phyloP scores from a whole-genome alignment of 2,113 vertebrate genomes.

The Cyphomyrus discorhynchus region DNA sequence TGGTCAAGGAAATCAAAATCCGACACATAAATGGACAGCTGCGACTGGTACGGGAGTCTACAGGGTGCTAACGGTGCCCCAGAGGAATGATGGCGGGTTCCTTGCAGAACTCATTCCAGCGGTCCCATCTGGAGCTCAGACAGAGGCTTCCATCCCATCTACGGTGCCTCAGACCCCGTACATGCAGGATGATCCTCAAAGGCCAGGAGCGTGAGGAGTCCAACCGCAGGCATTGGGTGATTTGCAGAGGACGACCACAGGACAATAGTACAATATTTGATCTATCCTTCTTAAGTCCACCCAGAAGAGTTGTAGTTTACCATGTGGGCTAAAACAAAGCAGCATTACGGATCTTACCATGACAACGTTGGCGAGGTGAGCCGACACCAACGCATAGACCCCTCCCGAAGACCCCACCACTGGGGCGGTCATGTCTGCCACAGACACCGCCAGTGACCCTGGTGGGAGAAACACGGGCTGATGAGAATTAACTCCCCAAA shows the following conservation, averaged over 20 bases:
- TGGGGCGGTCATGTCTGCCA: slow-evolving; percentile 91
- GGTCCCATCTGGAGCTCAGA: background rate
- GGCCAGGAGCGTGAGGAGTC: slow-evolving; percentile 45
- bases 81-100: background rate
- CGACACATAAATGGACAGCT: background rate
- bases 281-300: background rate
- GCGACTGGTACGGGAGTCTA: background rate
- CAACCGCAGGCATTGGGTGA: slow-evolving; percentile 41
- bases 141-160: background rate
- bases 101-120: background rate
- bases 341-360: slow-evolving; percentile 67
- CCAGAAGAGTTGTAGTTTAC: background rate
- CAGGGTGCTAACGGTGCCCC: background rate
- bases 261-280: background rate
- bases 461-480: slow-evolving; percentile 27
- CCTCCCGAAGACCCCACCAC: slow-evolving; percentile 93
- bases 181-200: background rate
- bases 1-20: background rate
- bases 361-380: slow-evolving; percentile 92
- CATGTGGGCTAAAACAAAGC: background rate
- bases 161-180: background rate
- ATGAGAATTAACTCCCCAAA: background rate
- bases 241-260: background rate
- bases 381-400: slow-evolving; percentile 90
- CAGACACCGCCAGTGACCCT: slow-evolving; percentile 90